A percentile compares a stretch with the other conserved stretches of the same genome.
Evolutionary conservation across 2,113 vertebrate species (phyloP).

Genomic region (Onychorhynchus coronatus): DNA sequence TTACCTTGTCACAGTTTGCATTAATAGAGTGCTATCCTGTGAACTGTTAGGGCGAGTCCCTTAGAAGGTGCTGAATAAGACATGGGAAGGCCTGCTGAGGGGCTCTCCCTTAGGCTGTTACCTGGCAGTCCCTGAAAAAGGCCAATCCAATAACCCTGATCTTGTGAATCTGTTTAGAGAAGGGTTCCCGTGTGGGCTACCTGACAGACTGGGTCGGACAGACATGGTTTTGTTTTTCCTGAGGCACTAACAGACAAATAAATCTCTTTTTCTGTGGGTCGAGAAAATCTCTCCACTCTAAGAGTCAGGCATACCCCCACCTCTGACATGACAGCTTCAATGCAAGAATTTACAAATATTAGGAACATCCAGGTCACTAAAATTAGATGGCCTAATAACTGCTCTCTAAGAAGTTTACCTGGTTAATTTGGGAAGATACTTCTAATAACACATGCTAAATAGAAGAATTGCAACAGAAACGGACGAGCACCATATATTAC

Average conservation of each 20-base stretch:
- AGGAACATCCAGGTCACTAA: not conserved
- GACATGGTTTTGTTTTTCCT: not conserved
- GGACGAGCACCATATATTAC: not conserved
- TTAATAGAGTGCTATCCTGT: not conserved
- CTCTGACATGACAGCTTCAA: not conserved
- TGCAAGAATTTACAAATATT: not conserved
- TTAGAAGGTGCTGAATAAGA: not conserved
- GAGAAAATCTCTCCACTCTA: not conserved
- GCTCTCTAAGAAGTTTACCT: not conserved
- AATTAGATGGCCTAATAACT: not conserved
- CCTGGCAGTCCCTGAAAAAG: not conserved
- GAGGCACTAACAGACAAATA: not conserved
- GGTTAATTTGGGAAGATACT: not conserved
- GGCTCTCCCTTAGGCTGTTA: not conserved
- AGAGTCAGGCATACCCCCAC: not conserved
- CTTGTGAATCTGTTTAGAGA: not conserved
- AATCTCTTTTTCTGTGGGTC: not conserved
- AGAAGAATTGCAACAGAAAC: not conserved
- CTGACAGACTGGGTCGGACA: not conserved
- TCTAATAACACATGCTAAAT: not conserved
- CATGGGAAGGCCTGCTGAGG: not conserved
- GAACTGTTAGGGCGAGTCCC: not conserved
- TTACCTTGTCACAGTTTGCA: not conserved
- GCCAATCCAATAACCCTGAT: not conserved
- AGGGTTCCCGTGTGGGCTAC: not conserved